A percentile compares a stretch with the other conserved stretches of the same genome.
phyloP scores from a whole-genome alignment of 2,888 invertebrate genomes.

The Cantharis lateralis region DNA sequence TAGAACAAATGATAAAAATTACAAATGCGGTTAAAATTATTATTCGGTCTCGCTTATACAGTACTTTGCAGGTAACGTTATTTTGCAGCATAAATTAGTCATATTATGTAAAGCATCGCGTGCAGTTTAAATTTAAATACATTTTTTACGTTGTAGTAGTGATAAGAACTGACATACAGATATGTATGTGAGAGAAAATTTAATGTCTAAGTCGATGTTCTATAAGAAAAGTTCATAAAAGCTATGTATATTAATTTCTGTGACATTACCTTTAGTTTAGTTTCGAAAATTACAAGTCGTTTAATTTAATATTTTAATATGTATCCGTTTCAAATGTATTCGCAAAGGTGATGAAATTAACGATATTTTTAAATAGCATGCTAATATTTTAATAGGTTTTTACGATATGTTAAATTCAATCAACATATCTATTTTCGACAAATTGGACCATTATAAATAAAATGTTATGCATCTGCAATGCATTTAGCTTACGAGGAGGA shows the following conservation, averaged over 20 bases:
- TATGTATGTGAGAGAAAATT: conserved; percentile 2
- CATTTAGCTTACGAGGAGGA: too few species aligned
- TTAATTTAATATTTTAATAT: not conserved
- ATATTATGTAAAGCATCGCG: conserved; percentile 31
- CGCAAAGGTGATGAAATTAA: not conserved
- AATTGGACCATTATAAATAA: too few species aligned
- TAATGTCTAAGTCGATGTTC: not conserved
- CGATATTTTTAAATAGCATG: not conserved
- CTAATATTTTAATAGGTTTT: not conserved
- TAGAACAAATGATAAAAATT: conserved; percentile 13
- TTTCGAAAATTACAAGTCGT: not conserved
- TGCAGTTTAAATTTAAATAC: conserved; percentile 33
- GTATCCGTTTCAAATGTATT: not conserved
- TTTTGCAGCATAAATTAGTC: conserved; percentile 32
- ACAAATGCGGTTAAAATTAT: conserved; percentile 22
- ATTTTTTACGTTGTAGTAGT: conserved; percentile 21
- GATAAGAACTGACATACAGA: conserved; percentile 9
- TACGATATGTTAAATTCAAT: too few species aligned
- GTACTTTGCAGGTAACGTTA: conserved; percentile 26
- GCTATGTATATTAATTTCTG: not conserved
- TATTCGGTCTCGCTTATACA: conserved; percentile 17
- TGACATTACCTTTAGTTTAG: not conserved
- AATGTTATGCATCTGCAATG: too few species aligned
- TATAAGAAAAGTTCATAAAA: not conserved
- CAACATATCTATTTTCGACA: too few species aligned